Evolutionary conservation across 2,113 vertebrate genomes (phyloP).

Genomic region (Nothobranchius kuhntae): DNA sequence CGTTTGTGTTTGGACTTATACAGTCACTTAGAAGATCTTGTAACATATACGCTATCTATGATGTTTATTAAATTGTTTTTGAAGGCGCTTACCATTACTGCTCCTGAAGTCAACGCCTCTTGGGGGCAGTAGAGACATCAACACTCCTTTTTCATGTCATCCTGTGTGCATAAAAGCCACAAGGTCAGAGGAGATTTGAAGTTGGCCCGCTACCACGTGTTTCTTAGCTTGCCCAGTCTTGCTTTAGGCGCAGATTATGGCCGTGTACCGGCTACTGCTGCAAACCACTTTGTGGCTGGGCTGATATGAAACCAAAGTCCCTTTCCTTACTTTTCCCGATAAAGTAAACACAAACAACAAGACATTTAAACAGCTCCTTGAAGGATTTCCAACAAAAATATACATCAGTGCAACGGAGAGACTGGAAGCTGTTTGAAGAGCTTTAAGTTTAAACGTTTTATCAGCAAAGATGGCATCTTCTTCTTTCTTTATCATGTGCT

Average conservation of each 20-base stretch:
- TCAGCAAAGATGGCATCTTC: conserved; percentile 19
- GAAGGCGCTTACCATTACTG: conserved; percentile 48
- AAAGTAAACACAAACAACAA: conserved; percentile 41
- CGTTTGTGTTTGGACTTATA: conserved; percentile 15
- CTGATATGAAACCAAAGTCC: conserved; percentile 26
- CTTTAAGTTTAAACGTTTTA: conserved; percentile 31
- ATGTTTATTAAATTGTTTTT: conserved; percentile 51
- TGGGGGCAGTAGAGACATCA: conserved; percentile 66
- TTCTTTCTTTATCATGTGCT: conserved; percentile 9
- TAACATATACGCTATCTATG: conserved; percentile 39
- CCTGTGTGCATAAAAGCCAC: conserved; percentile 58
- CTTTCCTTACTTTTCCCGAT: conserved; percentile 31
- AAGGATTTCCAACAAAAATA: conserved; percentile 45
- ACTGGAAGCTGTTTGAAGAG: conserved; percentile 24
- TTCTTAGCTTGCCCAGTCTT: conserved; percentile 63
- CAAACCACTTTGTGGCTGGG: conserved; percentile 53
- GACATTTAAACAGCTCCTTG: conserved; percentile 39
- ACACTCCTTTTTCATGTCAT: conserved; percentile 57
- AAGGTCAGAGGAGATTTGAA: conserved; percentile 77
- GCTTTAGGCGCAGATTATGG: conserved; percentile 74
- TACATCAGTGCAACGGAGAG: conserved; percentile 16
- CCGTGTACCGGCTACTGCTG: conserved; percentile 66
- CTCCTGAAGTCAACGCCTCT: conserved; percentile 55
- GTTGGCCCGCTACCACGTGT: conserved; percentile 71
- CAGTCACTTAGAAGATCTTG: conserved; percentile 29